Percentiles rank a stretch among this genome's conserved stretches.
Evolutionary conservation across 2,797 vertebrate species (phyloP).

Genomic region (Megaceryle alcyon): DNA sequence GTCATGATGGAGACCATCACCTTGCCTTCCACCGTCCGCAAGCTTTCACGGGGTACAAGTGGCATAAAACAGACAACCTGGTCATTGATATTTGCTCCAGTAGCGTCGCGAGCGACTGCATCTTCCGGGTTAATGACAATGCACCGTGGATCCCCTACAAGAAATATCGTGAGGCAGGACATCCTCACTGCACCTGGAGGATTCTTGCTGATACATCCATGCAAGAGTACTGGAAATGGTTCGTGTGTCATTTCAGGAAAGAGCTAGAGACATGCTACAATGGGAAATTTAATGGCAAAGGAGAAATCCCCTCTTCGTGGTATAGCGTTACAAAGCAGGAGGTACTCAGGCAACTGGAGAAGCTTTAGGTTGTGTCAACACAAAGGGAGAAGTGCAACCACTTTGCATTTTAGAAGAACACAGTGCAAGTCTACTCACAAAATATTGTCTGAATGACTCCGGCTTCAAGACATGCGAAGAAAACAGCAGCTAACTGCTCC

Average conservation of each 20-base stretch:
- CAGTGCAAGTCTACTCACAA: neutral
- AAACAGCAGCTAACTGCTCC: neutral
- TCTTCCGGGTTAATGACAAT: fast-evolving
- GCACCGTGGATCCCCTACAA: neutral
- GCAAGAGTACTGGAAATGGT: constrained; percentile 61
- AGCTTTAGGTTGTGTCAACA: fast-evolving
- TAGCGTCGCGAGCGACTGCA: neutral
- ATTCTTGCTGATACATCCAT: constrained; percentile 13
- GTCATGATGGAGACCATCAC: neutral
- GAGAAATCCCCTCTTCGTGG: constrained; percentile 21
- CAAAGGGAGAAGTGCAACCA: neutral
- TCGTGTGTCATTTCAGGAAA: constrained; percentile 23
- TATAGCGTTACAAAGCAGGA: neutral
- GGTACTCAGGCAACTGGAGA: neutral
- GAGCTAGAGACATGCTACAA: neutral
- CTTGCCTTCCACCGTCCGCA: constrained; percentile 11
- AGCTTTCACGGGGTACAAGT: fast-evolving
- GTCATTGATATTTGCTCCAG: constrained; percentile 51
- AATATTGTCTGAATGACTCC: fast-evolving
- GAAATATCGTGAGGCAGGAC: neutral
- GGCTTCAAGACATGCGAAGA: neutral
- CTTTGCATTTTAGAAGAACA: neutral
- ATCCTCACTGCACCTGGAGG: neutral
- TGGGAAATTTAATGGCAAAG: neutral
- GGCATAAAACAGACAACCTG: neutral